Evolutionary conservation across 2,113 vertebrate species (phyloP).

Genomic region (Oxyruncus cristatus): DNA sequence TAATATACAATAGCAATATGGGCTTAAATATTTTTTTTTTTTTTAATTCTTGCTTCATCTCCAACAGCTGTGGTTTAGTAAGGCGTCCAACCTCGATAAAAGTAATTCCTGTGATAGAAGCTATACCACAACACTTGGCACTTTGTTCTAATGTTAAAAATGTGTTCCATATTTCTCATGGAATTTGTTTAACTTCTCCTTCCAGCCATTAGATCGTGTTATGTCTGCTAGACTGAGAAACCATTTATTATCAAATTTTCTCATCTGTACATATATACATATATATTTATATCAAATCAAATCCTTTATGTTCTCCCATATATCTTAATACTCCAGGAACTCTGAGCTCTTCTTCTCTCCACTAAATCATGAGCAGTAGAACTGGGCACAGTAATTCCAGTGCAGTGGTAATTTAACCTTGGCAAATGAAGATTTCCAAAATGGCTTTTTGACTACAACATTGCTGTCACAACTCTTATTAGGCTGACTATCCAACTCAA

Average conservation of each 20-base stretch:
- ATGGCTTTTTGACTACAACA: slow-evolving; percentile 11
- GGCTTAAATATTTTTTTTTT: slow-evolving; percentile 29
- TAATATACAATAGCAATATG: background rate
- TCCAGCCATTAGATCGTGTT: slow-evolving; percentile 10
- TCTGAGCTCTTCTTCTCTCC: background rate
- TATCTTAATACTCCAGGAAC: background rate
- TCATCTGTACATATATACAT: background rate
- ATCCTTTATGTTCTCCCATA: background rate
- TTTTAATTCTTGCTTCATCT: slow-evolving; percentile 40
- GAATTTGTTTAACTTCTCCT: slow-evolving; percentile 53
- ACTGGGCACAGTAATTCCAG: background rate
- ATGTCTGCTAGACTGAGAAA: slow-evolving; percentile 41
- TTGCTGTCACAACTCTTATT: background rate
- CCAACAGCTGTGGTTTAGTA: slow-evolving; percentile 47
- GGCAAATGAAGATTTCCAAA: background rate
- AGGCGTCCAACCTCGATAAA: slow-evolving; percentile 3
- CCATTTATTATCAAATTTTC: slow-evolving; percentile 55
- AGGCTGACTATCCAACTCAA: slow-evolving; percentile 22
- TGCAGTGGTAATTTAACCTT: background rate
- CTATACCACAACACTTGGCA: slow-evolving; percentile 51
- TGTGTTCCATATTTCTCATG: slow-evolving; percentile 10
- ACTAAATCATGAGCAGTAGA: background rate
- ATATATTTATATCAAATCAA: background rate
- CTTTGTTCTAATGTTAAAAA: slow-evolving; percentile 38
- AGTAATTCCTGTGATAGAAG: slow-evolving; percentile 52